These are phyloP conservation scores for Sylvietta virens DNA, from an alignment of 2,113 vertebrate species.

Conservation along the genomic window DNA sequence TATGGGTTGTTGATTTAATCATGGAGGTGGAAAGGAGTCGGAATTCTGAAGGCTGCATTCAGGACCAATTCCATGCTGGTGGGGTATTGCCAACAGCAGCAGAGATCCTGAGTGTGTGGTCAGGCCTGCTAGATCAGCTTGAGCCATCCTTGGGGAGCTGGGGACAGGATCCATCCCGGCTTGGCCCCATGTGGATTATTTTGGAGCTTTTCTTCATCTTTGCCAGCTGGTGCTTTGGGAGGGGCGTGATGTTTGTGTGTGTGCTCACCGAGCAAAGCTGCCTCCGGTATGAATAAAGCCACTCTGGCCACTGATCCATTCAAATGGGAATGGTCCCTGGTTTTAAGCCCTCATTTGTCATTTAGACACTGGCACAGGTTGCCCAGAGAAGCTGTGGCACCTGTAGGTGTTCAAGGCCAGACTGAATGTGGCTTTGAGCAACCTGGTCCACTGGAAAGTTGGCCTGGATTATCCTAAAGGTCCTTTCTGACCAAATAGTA, in stretches of 20 bases:
- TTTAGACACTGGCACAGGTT: background rate
- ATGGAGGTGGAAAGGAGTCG: background rate
- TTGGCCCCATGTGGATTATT: background rate
- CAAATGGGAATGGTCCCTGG: background rate
- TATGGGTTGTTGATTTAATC: background rate
- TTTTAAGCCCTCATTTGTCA: background rate
- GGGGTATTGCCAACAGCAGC: background rate
- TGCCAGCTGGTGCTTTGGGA: background rate
- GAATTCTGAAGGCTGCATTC: background rate
- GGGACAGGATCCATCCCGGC: background rate
- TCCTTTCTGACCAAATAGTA: background rate
- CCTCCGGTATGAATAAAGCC: rapidly evolving
- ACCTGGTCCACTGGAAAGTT: background rate
- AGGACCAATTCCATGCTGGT: background rate
- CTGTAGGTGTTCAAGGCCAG: background rate
- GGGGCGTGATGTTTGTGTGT: background rate
- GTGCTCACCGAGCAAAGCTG: background rate
- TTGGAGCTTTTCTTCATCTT: background rate
- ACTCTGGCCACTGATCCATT: background rate
- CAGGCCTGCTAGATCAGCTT: background rate
- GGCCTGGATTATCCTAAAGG: background rate
- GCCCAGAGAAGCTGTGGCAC: background rate
- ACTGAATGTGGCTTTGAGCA: background rate
- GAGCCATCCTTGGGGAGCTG: background rate
- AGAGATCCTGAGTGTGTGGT: background rate